These are phyloP conservation scores for Spialia ferax DNA, from an alignment of 2,888 invertebrate species.

Conservation along the genomic window DNA sequence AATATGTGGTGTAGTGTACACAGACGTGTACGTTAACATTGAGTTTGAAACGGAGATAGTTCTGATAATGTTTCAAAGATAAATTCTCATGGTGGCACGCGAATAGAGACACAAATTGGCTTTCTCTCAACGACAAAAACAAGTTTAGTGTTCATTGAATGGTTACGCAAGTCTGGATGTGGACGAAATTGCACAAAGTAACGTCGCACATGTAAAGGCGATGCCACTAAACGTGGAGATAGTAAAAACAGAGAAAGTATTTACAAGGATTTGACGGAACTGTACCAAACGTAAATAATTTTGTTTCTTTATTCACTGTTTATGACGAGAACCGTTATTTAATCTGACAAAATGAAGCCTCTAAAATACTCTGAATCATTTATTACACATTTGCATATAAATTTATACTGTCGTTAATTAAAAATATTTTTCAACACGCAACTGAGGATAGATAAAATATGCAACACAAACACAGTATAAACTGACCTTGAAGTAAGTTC, in stretches of 20 bases:
- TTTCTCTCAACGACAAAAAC: conserved; percentile 73
- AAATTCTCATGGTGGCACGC: conserved; percentile 56
- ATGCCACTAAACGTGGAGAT: conserved; percentile 54
- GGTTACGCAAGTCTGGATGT: conserved; percentile 72
- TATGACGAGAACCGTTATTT: not conserved
- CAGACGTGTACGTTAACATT: conserved; percentile 11
- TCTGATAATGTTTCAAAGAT: conserved; percentile 54
- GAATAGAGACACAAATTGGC: conserved; percentile 57
- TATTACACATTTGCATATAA: not conserved
- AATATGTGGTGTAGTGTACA: conserved; percentile 9
- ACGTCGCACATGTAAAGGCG: conserved; percentile 62
- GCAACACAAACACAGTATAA: not conserved
- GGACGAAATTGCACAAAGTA: conserved; percentile 71
- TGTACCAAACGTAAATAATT: conserved; percentile 16
- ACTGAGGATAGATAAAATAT: not conserved
- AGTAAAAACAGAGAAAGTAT: conserved; percentile 67
- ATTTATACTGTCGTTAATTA: too few species aligned
- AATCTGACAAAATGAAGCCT: not conserved
- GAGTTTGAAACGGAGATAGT: conserved; percentile 14
- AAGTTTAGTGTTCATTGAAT: conserved; percentile 64
- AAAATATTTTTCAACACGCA: not conserved
- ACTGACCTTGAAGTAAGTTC: not conserved
- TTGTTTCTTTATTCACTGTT: not conserved
- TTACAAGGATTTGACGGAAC: conserved; percentile 55
- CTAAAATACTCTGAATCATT: not conserved